Base-by-base conservation (phyloP, 2,113 vertebrate species). In the Zosterops japonicus region DNA sequence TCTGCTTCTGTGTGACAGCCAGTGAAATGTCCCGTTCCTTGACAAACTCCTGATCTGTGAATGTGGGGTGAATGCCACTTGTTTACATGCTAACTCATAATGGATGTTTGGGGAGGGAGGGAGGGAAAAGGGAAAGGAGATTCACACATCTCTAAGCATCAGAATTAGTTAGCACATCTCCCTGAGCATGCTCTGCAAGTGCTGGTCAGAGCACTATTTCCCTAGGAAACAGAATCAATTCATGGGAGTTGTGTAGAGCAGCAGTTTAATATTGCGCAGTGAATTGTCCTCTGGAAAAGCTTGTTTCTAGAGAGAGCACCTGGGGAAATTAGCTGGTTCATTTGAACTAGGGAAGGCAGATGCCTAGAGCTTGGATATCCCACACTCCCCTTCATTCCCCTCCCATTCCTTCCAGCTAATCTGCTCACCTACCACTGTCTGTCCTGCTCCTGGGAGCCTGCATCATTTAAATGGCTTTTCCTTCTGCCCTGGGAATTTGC, bases 281-380 rank as follows among this genome's bases (percentile, higher is more conserved):
- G 84, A 87, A 82, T 80, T 63, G 22, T 60, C 14, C 49, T 70
- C 64, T 49, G 57, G 82, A 88, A 64, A 90, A 85, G 28, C 59
- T 82, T 52, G 36, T 90, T 89, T 61, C 94, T 83, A 0, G 27
- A 53, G 61, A 82, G 70, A 68, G 65, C 1, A 2, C 67, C 63
- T 76, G 90, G 85, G 78, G 69, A 88, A 94, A 91, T 90, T 4
- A 82, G 67, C 70, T 64, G 59, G 28, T 80, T 96, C 33, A 65
- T 85, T 57, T 85, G 67, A 87, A 44, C 75, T 68, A 11, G 61
- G 33, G 21, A 91, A 93, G 71, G 50, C 75, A 92, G 75, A 21
- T 83, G 44, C 35, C 33, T 79, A 35, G 33, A 88, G 60, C 63
- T 95, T 27, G 85, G 28, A 27, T 91, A 52, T 70, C 39, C 13